Conservation (phyloP, 2,888 invertebrate genomes). For the Machimus rusticus region DNA sequence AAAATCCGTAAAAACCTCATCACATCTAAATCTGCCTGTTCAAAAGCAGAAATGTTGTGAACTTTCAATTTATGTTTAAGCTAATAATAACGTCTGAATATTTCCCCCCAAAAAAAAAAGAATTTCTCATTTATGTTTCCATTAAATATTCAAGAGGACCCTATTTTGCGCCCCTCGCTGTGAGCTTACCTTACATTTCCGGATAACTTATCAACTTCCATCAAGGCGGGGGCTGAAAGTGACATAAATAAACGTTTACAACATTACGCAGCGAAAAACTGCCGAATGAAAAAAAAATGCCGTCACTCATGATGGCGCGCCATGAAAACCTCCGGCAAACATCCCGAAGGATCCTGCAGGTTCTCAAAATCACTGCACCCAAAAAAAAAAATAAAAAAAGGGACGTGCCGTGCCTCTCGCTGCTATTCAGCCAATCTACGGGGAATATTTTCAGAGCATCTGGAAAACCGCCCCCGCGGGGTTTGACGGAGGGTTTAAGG, state of each 20-base stretch:
- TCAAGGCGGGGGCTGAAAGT: background rate
- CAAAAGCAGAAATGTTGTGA: background rate
- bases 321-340: background rate
- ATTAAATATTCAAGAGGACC: background rate
- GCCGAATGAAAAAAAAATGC: background rate
- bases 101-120: background rate
- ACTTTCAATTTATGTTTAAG: background rate
- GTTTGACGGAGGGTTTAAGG: background rate
- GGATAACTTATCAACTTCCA: background rate
- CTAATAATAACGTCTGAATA: background rate
- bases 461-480: background rate
- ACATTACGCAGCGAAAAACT: background rate
- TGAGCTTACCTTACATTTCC: background rate
- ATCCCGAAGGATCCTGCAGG: background rate
- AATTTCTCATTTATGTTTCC: background rate
- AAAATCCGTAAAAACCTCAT: background rate
- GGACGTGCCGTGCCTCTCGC: background rate
- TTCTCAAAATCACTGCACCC: background rate
- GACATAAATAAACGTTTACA: background rate
- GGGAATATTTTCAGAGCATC: background rate
- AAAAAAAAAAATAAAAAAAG: too few species aligned
- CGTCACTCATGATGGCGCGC: background rate
- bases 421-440: background rate
- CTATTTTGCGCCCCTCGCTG: background rate
- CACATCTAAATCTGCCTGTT: background rate